Percentiles rank a stretch among this genome's conserved stretches.
phyloP scores from a whole-genome alignment of 2,888 invertebrate species.

The Tiliacea aurago region DNA sequence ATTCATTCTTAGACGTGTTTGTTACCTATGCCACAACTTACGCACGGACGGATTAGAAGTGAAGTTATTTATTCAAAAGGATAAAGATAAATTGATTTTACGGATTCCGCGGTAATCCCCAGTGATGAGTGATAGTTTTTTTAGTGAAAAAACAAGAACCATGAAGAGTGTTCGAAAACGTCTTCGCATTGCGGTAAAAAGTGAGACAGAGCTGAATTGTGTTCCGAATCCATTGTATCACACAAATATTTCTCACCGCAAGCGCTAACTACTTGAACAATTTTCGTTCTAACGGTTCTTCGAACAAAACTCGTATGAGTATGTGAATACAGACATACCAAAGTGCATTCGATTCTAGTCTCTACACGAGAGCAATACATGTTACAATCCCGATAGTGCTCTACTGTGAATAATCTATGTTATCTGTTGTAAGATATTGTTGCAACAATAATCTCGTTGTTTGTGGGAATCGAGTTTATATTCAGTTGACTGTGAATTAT shows the following conservation, averaged over 20 bases:
- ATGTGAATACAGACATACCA: slow-evolving; percentile 58
- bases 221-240: slow-evolving; percentile 64
- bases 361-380: slow-evolving; percentile 62
- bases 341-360: slow-evolving; percentile 64
- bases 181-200: slow-evolving; percentile 50
- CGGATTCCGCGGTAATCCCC: slow-evolving; percentile 10
- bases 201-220: slow-evolving; percentile 57
- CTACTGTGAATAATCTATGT: slow-evolving; percentile 56
- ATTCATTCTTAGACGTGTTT: slow-evolving; percentile 49
- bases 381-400: slow-evolving; percentile 51
- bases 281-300: slow-evolving; percentile 76
- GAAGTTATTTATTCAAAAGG: slow-evolving; percentile 14
- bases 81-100: slow-evolving; percentile 24
- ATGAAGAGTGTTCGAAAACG: slow-evolving; percentile 40
- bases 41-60: slow-evolving; percentile 29
- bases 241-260: slow-evolving; percentile 67
- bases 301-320: slow-evolving; percentile 70
- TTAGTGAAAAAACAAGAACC: slow-evolving; percentile 6
- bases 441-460: slow-evolving; percentile 70
- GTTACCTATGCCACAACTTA: slow-evolving; percentile 53
- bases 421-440: slow-evolving; percentile 61
- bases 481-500: slow-evolving; percentile 66
- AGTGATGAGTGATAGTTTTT: slow-evolving; percentile 29
- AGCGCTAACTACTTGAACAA: slow-evolving; percentile 69
- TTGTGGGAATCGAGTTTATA: slow-evolving; percentile 68